phyloP scores from a whole-genome alignment of 2,113 vertebrate species.

The Mus pahari region DNA sequence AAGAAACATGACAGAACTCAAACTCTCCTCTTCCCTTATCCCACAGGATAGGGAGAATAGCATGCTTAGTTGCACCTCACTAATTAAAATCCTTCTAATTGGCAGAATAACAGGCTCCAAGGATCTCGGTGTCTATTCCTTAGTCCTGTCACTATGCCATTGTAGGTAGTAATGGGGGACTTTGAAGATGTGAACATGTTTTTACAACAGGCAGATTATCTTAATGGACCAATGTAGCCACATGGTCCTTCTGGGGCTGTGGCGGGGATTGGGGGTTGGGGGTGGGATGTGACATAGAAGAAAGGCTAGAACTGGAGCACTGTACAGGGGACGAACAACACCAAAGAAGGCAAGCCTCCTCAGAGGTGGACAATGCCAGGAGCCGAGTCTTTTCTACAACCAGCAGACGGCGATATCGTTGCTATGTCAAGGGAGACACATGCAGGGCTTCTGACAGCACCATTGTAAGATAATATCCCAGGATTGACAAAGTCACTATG shows the following conservation, averaged over 20 bases:
- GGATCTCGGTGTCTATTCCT: not conserved
- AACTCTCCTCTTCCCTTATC: not conserved
- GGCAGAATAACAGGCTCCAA: not conserved
- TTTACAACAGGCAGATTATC: not conserved
- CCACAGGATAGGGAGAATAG: not conserved
- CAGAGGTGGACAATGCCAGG: not conserved
- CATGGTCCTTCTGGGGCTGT: too few relatives aligned
- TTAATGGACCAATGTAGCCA: not conserved
- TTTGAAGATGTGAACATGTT: not conserved
- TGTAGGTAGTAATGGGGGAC: not conserved
- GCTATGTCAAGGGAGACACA: too few relatives aligned
- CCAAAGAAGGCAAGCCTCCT: not conserved
- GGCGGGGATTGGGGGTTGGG: too few relatives aligned
- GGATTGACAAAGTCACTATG: not conserved
- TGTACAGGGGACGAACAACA: not conserved
- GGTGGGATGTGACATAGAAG: not conserved
- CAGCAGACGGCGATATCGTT: not conserved
- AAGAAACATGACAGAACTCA: not conserved
- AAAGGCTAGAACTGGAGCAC: fast-evolving
- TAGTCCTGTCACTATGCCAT: not conserved
- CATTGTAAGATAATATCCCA: not conserved
- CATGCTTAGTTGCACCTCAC: not conserved
- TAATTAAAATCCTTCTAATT: not conserved
- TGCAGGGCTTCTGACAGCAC: not conserved
- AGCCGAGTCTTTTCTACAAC: not conserved